A percentile compares a stretch with the other conserved stretches of the same genome.
These are phyloP conservation scores for Platichthys flesus DNA, from an alignment of 2,113 vertebrate genomes.

Conservation along the genomic window DNA sequence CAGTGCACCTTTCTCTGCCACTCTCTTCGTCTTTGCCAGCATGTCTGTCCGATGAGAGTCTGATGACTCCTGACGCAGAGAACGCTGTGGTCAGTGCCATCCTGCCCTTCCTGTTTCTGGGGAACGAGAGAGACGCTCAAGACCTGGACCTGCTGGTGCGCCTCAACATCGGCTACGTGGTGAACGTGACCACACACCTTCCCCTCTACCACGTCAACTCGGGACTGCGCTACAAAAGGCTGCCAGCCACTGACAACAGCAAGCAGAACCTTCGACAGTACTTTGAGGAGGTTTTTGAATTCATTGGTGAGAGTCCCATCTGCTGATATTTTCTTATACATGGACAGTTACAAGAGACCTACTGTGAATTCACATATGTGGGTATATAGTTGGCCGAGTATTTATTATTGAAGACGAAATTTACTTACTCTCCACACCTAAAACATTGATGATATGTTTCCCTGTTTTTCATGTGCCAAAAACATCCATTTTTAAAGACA, in stretches of 20 bases:
- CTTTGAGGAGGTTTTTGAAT: constrained; percentile 90
- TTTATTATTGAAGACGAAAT: no score
- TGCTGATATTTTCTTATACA: background rate
- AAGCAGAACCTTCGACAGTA: constrained; percentile 90
- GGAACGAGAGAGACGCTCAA: constrained; percentile 87
- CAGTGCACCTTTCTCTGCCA: constrained; percentile 81
- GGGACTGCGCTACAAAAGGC: constrained; percentile 86
- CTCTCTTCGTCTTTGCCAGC: constrained; percentile 82
- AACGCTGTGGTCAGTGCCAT: constrained; percentile 86
- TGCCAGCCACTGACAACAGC: constrained; percentile 88
- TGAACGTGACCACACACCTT: constrained; percentile 89
- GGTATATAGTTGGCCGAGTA: no score
- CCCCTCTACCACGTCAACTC: constrained; percentile 86
- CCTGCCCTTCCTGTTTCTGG: constrained; percentile 88
- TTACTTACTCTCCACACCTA: no score
- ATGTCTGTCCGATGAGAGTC: constrained; percentile 80
- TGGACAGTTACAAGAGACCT: no score
- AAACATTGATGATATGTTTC: no score
- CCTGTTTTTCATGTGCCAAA: no score
- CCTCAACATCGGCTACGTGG: constrained; percentile 86
- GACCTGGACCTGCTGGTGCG: constrained; percentile 84
- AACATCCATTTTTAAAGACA: no score
- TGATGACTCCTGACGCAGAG: constrained; percentile 86
- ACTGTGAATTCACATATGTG: background rate
- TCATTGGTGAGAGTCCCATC: constrained; percentile 82